These are phyloP conservation scores for Cynopterus sphinx DNA, from an alignment of 2,797 vertebrate species.

Conservation along the genomic window DNA sequence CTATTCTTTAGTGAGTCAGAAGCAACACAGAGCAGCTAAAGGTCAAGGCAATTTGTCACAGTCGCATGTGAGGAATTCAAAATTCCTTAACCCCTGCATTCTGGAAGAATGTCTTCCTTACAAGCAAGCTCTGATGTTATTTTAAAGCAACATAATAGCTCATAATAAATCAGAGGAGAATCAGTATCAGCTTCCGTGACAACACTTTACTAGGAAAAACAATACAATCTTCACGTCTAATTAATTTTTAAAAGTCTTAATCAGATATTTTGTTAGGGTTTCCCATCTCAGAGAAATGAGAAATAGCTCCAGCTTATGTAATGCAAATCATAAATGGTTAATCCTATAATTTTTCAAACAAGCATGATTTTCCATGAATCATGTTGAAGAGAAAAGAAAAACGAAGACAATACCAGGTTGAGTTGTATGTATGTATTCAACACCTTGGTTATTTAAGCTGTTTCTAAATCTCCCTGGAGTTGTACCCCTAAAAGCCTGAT, in stretches of 20 bases:
- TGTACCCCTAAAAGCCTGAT: not conserved
- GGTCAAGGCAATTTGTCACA: slow-evolving; percentile 24
- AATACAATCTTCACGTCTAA: not conserved
- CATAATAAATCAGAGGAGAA: not conserved
- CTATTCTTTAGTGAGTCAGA: slow-evolving; percentile 40
- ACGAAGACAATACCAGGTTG: not conserved
- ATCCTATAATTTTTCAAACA: not conserved
- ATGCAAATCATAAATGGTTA: slow-evolving; percentile 20
- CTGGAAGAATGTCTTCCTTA: slow-evolving; percentile 32
- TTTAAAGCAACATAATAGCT: slow-evolving; percentile 6
- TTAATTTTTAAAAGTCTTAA: not conserved
- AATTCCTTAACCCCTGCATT: slow-evolving; percentile 19
- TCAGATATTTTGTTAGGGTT: not conserved
- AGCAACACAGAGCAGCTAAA: slow-evolving; percentile 25
- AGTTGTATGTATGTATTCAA: not conserved
- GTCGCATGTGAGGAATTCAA: not conserved
- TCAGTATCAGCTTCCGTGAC: not conserved
- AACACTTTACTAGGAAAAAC: not conserved
- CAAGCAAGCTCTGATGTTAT: slow-evolving; percentile 4
- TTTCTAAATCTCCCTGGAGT: not conserved
- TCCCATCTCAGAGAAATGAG: not conserved
- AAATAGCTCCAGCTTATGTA: not conserved
- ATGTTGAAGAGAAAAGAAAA: not conserved
- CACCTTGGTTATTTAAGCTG: not conserved
- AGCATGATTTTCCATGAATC: not conserved